These are phyloP conservation scores for Lamprotornis superbus DNA, from an alignment of 2,113 vertebrate species.

Conservation along the genomic window DNA sequence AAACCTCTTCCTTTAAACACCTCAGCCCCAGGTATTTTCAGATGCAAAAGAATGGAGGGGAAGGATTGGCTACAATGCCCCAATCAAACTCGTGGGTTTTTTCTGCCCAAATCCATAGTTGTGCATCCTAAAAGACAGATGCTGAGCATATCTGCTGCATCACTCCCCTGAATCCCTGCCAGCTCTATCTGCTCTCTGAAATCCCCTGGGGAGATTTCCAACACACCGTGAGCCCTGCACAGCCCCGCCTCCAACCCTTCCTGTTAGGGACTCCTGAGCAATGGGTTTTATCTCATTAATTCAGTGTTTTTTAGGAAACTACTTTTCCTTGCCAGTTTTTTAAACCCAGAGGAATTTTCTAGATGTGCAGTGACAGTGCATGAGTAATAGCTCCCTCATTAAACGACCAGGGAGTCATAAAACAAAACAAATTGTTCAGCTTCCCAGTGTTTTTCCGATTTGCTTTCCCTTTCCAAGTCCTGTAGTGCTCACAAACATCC, in stretches of 20 bases:
- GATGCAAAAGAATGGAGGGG: background rate
- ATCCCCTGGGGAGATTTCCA: background rate
- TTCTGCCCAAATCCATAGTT: background rate
- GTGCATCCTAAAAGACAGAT: background rate
- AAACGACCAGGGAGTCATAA: constrained; percentile 42
- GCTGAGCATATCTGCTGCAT: background rate
- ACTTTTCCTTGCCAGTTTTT: constrained; percentile 5
- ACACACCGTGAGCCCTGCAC: background rate
- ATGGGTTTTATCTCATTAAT: constrained; percentile 42
- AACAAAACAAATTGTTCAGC: constrained; percentile 61
- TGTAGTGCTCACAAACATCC: constrained; percentile 32
- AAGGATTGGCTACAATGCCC: background rate
- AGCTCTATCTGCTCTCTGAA: background rate
- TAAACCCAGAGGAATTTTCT: constrained; percentile 29
- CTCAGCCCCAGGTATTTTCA: background rate
- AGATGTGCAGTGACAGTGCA: background rate
- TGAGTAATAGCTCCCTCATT: constrained; percentile 37
- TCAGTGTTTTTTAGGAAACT: constrained; percentile 39
- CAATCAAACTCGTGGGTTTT: background rate
- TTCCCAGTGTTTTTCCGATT: constrained; percentile 2
- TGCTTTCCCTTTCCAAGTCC: constrained; percentile 23
- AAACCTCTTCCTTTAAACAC: background rate
- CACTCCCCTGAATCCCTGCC: background rate
- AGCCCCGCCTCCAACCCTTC: background rate
- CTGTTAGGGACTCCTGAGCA: constrained; percentile 26